These are phyloP conservation scores for Paradoxurus hermaphroditus DNA, from an alignment of 2,113 vertebrate species.

Conservation along the genomic window DNA sequence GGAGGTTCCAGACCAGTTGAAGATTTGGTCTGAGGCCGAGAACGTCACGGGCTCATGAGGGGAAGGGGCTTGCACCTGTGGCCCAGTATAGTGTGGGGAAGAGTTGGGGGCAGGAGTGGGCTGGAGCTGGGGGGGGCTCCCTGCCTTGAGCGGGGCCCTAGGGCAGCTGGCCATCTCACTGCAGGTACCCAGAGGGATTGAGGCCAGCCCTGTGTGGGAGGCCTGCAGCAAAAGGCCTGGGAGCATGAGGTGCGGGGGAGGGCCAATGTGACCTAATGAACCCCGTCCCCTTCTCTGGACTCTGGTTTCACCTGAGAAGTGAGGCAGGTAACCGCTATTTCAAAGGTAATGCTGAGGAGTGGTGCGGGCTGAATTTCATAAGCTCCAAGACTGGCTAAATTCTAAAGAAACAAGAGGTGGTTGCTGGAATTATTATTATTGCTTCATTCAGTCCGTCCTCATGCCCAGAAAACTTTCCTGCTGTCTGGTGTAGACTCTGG, in stretches of 20 bases:
- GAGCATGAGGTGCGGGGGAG: neutral
- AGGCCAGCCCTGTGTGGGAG: neutral
- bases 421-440: neutral
- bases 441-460: neutral
- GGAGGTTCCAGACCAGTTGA: neutral
- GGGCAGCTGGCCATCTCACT: neutral
- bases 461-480: neutral
- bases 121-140: neutral
- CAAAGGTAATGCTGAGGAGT: neutral
- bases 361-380: neutral
- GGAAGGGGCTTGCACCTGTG: neutral
- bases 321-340: neutral
- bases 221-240: neutral
- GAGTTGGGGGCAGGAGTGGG: neutral
- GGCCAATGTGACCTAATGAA: neutral
- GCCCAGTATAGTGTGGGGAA: neutral
- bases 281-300: neutral
- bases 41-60: neutral
- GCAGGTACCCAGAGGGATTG: neutral
- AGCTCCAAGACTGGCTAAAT: neutral
- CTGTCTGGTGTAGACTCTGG: neutral
- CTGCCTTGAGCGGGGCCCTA: neutral
- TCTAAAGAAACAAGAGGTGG: neutral
- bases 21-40: neutral
- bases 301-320: neutral